Evolutionary conservation across 2,888 invertebrate species (phyloP).

Genomic region (Poecilobothrus nobilitatus): DNA sequence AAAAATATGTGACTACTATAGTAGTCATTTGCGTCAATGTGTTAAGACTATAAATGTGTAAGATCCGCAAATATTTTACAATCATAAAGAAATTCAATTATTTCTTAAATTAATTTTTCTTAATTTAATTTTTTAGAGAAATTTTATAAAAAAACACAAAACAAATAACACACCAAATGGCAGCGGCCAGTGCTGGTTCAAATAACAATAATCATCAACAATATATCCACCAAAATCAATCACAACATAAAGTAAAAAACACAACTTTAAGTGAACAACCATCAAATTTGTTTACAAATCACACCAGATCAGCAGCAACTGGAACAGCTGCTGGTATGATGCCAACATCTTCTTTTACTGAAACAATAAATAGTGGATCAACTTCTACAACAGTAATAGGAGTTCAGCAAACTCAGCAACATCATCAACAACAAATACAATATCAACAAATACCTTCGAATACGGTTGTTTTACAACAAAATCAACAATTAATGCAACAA

Average conservation of each 20-base stretch:
- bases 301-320: constrained; percentile 25
- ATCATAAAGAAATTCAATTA: too few relatives aligned
- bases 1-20: too few relatives aligned
- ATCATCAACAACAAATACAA: constrained; percentile 14
- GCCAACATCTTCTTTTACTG: constrained; percentile 13
- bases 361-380: constrained; percentile 8
- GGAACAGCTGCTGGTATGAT: constrained; percentile 9
- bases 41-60: too few relatives aligned
- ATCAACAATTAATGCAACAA: constrained; percentile 22
- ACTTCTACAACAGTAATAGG: background rate
- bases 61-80: too few relatives aligned
- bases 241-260: background rate
- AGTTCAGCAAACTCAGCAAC: constrained; percentile 11
- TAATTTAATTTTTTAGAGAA: constrained; percentile 24
- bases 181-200: constrained; percentile 44
- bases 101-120: background rate
- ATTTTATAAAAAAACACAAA: constrained; percentile 23
- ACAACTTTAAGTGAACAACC: background rate
- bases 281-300: background rate
- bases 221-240: constrained; percentile 27
- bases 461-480: background rate
- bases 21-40: too few relatives aligned
- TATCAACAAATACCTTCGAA: constrained; percentile 14
- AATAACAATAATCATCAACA: constrained; percentile 34
- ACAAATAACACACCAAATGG: constrained; percentile 34